Evolutionary conservation across 1,140 invertebrate genomes (phyloP), one percentile per base, ranked within the genome.

Genomic region (Pararge aegeria): DNA sequence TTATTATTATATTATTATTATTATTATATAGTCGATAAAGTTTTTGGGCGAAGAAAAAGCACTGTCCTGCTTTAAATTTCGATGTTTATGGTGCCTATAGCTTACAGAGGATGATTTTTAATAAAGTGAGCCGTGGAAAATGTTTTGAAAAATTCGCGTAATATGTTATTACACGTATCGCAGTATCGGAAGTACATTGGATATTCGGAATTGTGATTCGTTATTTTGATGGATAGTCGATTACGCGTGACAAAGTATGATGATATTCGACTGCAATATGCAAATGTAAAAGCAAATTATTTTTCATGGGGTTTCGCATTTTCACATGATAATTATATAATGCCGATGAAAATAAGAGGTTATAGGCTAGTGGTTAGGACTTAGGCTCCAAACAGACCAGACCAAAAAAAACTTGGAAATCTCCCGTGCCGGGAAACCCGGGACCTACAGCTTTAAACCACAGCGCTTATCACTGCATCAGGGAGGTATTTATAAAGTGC

Each of bases 221-320:
- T 54, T 24, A 54, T 42, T 15, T 54, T 44, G 52, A 54, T 54
- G 16, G 52, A 54, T 54, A 38, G 52, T 42, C 21, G 52, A 54
- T 54, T 54, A 54, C 21, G 18, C 16, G 12, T 27, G 15, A 24
- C 21, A 54, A 54, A 40, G 52, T 12, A 30, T 54, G 12, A 4
- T 34, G 15, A 20, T 46, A 15, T 46, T 20, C 20, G 15, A 20
- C 2, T 46, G 42, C 16, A n/a, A n/a, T n/a, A n/a, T n/a, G n/a
- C n/a, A 20, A 15, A 20, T 15, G 10, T 10, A 46, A 16, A 15
- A 40, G 16, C 5, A 16, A 40, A 40, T 16, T 10, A 40, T 40
- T 2, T 40, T 4, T 40, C 1, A 7, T 40, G 38, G 3, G 16
- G 16, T 40, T 40, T 40, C 12, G 10, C 7, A 34, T 7, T 34